Evolutionary conservation across 2,888 invertebrate species (phyloP).

Genomic region (Craniophora ligustri): DNA sequence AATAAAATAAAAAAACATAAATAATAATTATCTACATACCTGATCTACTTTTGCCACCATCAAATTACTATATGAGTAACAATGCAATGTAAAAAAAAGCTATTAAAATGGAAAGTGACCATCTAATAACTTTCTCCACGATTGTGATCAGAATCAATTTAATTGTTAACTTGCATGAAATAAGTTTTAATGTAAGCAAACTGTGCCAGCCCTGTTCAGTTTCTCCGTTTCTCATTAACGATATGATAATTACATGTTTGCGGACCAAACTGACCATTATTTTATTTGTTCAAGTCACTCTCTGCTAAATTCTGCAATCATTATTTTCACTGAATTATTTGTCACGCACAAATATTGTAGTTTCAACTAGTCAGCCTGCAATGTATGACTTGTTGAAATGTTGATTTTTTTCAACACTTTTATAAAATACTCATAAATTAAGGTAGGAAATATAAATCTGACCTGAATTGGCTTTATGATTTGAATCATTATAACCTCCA

Average conservation of each 20-base stretch:
- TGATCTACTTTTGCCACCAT: not conserved
- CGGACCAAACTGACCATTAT: constrained; percentile 5
- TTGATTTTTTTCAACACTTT: too few species aligned
- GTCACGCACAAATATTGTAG: constrained; percentile 12
- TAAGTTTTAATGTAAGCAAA: constrained; percentile 38
- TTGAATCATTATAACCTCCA: too few species aligned
- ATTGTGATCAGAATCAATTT: constrained; percentile 52
- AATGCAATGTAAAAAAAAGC: constrained; percentile 27
- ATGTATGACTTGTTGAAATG: too few species aligned
- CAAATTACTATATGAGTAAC: constrained; percentile 12
- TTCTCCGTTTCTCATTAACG: constrained; percentile 27
- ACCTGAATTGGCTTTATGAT: too few species aligned
- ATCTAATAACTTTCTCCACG: constrained; percentile 41
- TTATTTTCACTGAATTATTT: constrained; percentile 8
- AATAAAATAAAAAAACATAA: too few species aligned
- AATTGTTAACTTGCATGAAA: constrained; percentile 54
- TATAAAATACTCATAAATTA: too few species aligned
- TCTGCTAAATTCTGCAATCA: constrained; percentile 7
- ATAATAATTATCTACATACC: not conserved
- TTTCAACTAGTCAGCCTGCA: constrained; percentile 5
- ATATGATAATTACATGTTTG: constrained; percentile 24
- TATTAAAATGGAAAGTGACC: constrained; percentile 41
- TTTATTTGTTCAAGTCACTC: constrained; percentile 27
- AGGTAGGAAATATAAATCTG: too few species aligned
- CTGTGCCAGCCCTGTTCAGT: constrained; percentile 25